Base-by-base conservation (phyloP, 2,797 vertebrate species). In the Enteromius trimaculatus region DNA sequence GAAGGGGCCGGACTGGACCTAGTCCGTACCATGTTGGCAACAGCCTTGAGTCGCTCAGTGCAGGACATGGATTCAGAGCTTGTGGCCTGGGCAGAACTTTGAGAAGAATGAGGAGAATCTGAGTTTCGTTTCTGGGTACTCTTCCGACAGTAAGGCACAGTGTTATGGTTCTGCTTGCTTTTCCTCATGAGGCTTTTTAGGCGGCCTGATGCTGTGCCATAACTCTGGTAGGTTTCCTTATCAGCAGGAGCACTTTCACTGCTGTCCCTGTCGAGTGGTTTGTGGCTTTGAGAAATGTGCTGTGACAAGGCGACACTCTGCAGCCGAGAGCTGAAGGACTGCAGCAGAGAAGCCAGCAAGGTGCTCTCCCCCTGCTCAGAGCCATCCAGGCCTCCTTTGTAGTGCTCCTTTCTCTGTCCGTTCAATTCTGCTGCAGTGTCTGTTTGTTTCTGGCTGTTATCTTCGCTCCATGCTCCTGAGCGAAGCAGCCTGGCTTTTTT, bases 251-350 rank as follows among this genome's bases (percentile, higher is more conserved):
- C 92, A 78, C 89, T 89, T 81, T 96, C 95, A 8, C 93, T 91
- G 85, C 86, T 91, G 84, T 94, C 93, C 77, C 93, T 91, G 0
- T 95, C 94, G 87, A 95, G 95, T 86, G 94, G 94, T 91, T 95
- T 95, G 84, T 95, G 94, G 89, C 93, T 95, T 92, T 97, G 91
- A 85, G 95, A 94, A 92, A 95, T 95, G 89, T 97, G 96, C 92
- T 99, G 97, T 76, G 98, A 97, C 95, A 99, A 93, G 81, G 98
- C 98, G 91, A 99, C 98, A 53, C 95, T 98, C 92, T 99, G 98
- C 84, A 99, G 95, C 89, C 97, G 94, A 42, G 98, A 98, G 92
- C 97, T 99, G 93, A 99, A 99, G 1, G 98, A 99, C 94, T 99
- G 98, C 82, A 99, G 97, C 92, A 99, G 90, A 90, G 98, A 99